Evolutionary conservation across 2,113 vertebrate genomes (phyloP).

Genomic region (Butorides virescens): DNA sequence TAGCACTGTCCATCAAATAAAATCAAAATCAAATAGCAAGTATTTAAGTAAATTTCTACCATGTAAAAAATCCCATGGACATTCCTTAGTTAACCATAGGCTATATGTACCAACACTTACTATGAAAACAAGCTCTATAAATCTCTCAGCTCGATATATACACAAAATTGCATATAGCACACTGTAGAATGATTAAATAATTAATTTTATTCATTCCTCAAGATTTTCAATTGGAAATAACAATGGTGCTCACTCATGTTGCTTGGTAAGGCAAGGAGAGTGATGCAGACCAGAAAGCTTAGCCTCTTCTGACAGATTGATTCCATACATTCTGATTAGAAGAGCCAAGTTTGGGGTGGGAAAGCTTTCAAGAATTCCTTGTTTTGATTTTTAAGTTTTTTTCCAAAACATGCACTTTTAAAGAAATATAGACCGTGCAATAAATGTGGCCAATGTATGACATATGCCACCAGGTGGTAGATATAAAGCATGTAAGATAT

Average conservation of each 20-base stretch:
- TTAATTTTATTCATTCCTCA: neutral
- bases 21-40: neutral
- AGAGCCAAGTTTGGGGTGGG: neutral
- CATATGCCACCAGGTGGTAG: neutral
- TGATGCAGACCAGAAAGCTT: neutral
- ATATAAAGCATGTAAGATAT: neutral
- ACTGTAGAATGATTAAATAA: neutral
- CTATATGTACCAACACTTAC: neutral
- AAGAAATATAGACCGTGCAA: neutral
- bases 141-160: neutral
- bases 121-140: neutral
- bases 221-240: neutral
- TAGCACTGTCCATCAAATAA: neutral
- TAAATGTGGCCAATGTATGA: neutral
- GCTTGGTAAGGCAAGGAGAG: neutral
- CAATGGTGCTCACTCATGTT: neutral
- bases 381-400: neutral
- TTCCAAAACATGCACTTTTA: neutral
- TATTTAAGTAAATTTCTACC: neutral
- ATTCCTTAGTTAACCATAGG: neutral
- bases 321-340: neutral
- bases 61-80: neutral
- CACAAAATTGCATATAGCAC: neutral
- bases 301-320: neutral
- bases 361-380: neutral